Conservation (phyloP, 2,797 vertebrate species). For the Pelochelys cantorii region DNA sequence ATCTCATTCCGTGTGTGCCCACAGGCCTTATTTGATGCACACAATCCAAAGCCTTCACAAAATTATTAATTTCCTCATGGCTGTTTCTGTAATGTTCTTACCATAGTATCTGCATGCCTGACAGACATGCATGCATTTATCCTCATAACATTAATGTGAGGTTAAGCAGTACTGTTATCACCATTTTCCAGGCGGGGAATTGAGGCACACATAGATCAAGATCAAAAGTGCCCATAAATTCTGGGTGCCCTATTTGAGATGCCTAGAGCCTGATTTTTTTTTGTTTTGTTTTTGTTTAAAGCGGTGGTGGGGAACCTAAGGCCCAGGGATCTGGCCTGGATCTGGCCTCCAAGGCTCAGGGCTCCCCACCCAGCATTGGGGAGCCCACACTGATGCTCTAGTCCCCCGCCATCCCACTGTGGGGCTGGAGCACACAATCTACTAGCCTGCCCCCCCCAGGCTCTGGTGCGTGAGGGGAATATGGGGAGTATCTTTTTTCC, state of each 20-base stretch:
- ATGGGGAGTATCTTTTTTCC: no score
- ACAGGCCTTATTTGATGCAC: background rate
- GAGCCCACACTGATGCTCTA: no score
- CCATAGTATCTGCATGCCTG: background rate
- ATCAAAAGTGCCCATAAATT: background rate
- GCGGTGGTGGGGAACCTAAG: no score
- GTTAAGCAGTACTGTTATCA: background rate
- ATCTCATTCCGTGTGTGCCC: background rate
- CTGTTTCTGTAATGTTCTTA: background rate
- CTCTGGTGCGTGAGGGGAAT: no score
- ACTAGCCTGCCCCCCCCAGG: no score
- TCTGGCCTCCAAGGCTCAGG: no score
- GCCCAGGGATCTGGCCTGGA: no score
- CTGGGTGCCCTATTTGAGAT: background rate
- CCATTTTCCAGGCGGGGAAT: background rate
- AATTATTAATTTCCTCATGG: background rate
- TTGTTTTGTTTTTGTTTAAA: background rate
- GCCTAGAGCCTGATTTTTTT: background rate
- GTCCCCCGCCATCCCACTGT: no score
- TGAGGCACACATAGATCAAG: background rate
- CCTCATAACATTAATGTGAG: background rate
- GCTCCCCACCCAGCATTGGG: no score
- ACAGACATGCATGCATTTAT: background rate
- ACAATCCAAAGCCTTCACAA: background rate
- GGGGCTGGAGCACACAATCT: no score